These are phyloP conservation scores for Dilophus febrilis DNA, from an alignment of 2,888 invertebrate species.

Conservation along the genomic window DNA sequence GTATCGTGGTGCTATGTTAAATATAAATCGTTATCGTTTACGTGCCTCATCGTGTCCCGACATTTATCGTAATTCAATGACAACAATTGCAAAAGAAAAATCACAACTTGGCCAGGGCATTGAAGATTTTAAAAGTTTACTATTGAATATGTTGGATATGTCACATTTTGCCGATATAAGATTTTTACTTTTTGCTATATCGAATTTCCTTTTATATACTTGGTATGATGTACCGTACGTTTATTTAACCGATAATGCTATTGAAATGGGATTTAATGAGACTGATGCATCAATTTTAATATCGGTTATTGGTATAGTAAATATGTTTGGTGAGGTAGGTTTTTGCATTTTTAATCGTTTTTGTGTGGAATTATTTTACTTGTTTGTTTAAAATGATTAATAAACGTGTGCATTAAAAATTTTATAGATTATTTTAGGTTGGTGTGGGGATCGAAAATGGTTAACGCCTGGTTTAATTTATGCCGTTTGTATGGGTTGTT, in stretches of 20 bases:
- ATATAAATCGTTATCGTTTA: conserved; percentile 61
- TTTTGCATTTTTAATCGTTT: conserved; percentile 64
- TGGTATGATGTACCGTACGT: conserved; percentile 92
- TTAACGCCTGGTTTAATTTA: conserved; percentile 64
- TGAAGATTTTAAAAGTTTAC: conserved; percentile 60
- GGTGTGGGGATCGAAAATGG: conserved; percentile 69
- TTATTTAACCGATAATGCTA: conserved; percentile 68
- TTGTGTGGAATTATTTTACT: conserved; percentile 46
- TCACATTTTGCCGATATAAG: conserved; percentile 58
- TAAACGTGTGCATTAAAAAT: too few relatives aligned
- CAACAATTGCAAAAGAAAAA: conserved; percentile 59
- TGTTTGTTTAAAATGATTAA: too few relatives aligned
- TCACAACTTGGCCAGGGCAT: conserved; percentile 55
- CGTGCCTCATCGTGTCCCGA: conserved; percentile 82
- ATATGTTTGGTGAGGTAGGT: conserved; percentile 73
- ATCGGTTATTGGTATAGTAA: conserved; percentile 71
- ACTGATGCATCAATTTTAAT: conserved; percentile 65
- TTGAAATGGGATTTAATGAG: conserved; percentile 51
- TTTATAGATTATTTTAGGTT: conserved; percentile 60
- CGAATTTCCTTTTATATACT: conserved; percentile 78
- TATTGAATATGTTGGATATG: conserved; percentile 63
- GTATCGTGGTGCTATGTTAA: conserved; percentile 71
- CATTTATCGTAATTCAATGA: conserved; percentile 73
- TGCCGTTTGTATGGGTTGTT: conserved; percentile 58
- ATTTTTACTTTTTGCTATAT: conserved; percentile 64